Evolutionary conservation across 2,797 vertebrate genomes (phyloP).

Genomic region (Meriones psammophilus): DNA sequence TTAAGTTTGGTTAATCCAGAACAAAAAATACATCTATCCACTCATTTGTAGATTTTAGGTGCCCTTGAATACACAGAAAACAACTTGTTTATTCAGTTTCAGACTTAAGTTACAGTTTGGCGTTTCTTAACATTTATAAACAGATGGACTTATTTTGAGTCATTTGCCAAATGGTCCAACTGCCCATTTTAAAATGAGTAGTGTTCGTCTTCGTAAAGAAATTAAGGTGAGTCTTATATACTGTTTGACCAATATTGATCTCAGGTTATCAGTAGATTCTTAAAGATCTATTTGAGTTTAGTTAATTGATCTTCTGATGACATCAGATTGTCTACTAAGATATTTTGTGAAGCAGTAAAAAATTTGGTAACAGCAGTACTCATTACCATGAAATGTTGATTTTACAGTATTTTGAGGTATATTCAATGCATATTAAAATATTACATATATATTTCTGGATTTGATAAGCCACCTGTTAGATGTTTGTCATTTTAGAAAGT

Average conservation of each 20-base stretch:
- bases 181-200: slow-evolving; percentile 98
- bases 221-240: slow-evolving; percentile 91
- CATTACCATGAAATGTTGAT: not conserved
- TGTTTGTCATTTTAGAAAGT: not conserved
- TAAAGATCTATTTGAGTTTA: slow-evolving; percentile 30
- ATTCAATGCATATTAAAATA: not conserved
- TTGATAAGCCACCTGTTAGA: slow-evolving; percentile 30
- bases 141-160: slow-evolving; percentile 97
- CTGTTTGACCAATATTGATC: not conserved
- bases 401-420: slow-evolving; percentile 13
- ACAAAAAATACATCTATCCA: not conserved
- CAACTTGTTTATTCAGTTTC: slow-evolving; percentile 14
- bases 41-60: slow-evolving; percentile 28
- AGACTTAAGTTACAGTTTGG: not conserved
- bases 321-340: not conserved
- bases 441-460: not conserved
- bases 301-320: slow-evolving; percentile 20
- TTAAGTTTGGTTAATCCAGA: slow-evolving; percentile 28
- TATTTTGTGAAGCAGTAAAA: not conserved
- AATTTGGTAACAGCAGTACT: not conserved
- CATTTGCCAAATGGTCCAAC: slow-evolving; percentile 98
- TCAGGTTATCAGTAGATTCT: slow-evolving; percentile 10
- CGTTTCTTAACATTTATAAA: slow-evolving; percentile 84
- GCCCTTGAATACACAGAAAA: not conserved
- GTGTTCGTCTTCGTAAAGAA: slow-evolving; percentile 96